Conservation (phyloP, 2,888 invertebrate species). For the Galerucella calmariensis region DNA sequence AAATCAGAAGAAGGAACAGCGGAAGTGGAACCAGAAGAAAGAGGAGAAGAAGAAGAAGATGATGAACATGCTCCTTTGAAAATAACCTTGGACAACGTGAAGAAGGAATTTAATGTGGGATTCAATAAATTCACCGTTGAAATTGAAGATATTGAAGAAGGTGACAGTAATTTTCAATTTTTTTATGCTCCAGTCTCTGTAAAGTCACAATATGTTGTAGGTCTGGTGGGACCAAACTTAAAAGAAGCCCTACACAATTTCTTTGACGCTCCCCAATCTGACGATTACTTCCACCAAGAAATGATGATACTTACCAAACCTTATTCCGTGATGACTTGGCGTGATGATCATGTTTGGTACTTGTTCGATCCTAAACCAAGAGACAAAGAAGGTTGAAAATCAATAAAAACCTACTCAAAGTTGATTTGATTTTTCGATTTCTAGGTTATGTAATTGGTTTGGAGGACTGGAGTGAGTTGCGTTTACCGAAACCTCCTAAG, state of each 20-base stretch:
- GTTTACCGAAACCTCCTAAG: constrained; percentile 31
- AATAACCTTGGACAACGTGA: constrained; percentile 56
- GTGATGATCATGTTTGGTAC: constrained; percentile 55
- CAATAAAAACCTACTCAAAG: not conserved
- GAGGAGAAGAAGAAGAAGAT: constrained; percentile 31
- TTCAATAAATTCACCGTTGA: constrained; percentile 56
- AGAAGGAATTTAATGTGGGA: constrained; percentile 59
- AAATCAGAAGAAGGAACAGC: constrained; percentile 28
- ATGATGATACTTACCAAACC: constrained; percentile 55
- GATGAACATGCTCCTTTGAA: constrained; percentile 19
- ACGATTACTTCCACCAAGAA: constrained; percentile 44
- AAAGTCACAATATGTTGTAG: constrained; percentile 30
- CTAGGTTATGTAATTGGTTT: constrained; percentile 53
- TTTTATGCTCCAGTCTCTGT: no score
- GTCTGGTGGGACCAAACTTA: constrained; percentile 47
- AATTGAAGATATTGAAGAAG: constrained; percentile 46
- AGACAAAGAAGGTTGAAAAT: constrained; percentile 52
- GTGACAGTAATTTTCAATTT: constrained; percentile 31
- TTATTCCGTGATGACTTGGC: constrained; percentile 59
- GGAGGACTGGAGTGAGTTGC: constrained; percentile 58
- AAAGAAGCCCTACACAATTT: constrained; percentile 43
- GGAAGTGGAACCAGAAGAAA: constrained; percentile 33
- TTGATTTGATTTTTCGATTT: not conserved
- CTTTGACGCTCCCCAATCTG: constrained; percentile 42
- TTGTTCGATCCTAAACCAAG: constrained; percentile 61